Percentiles rank a stretch among this genome's conserved stretches.
phyloP scores from a whole-genome alignment of 1,140 invertebrate genomes.

The Tetragonula clypearis region DNA sequence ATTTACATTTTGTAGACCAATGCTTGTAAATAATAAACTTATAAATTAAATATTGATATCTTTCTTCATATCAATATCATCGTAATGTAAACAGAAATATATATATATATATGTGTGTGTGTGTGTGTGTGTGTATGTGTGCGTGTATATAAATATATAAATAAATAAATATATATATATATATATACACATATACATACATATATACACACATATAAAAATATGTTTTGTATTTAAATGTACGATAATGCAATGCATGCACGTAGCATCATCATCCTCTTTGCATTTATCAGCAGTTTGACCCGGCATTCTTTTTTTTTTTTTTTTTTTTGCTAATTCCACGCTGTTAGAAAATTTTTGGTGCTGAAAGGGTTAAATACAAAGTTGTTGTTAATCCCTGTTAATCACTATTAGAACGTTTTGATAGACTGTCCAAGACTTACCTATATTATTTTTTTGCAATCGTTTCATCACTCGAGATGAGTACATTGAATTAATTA shows the following conservation, averaged over 20 bases:
- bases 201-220: background rate
- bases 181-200: no score
- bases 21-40: conserved; percentile 53
- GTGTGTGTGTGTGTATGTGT: no score
- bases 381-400: conserved; percentile 24
- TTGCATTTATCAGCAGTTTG: conserved; percentile 55
- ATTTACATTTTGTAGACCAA: conserved; percentile 44
- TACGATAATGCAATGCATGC: conserved; percentile 23
- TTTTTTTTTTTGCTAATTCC: conserved; percentile 24
- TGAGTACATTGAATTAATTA: background rate
- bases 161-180: background rate
- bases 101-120: background rate
- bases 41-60: conserved; percentile 38
- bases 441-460: conserved; percentile 16
- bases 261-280: conserved; percentile 19
- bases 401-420: conserved; percentile 13
- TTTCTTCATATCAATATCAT: conserved; percentile 35
- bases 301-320: conserved; percentile 40
- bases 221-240: conserved; percentile 28
- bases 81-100: conserved; percentile 23
- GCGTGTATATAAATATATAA: no score
- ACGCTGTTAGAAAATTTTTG: conserved; percentile 28
- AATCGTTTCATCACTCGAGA: background rate
- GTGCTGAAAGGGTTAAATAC: conserved; percentile 56
- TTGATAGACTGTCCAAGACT: conserved; percentile 21